These are phyloP conservation scores for Luehdorfia chinensis DNA, from an alignment of 1,140 invertebrate genomes.

Conservation along the genomic window DNA sequence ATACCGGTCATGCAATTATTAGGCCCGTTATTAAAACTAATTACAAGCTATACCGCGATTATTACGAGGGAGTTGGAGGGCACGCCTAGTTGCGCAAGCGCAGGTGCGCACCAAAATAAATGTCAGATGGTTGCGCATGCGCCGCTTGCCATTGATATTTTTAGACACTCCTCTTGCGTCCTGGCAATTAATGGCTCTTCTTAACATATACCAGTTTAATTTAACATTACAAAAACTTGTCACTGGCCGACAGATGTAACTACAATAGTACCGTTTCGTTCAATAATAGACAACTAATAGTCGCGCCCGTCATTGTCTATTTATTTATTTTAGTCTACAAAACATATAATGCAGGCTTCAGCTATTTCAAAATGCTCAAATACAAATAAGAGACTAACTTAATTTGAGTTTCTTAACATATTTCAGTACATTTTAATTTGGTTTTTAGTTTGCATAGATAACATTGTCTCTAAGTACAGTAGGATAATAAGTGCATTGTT, in stretches of 20 bases:
- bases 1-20: slow-evolving; percentile 17
- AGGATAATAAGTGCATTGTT: too few species aligned
- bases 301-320: not conserved
- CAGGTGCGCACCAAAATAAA: slow-evolving; percentile 30
- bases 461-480: too few species aligned
- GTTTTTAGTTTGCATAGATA: too few species aligned
- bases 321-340: too few species aligned
- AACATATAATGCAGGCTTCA: too few species aligned
- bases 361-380: too few species aligned
- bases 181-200: slow-evolving; percentile 1
- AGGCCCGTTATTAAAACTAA: slow-evolving; percentile 31
- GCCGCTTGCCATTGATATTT: slow-evolving; percentile 17
- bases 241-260: not conserved
- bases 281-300: not conserved
- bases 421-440: too few species aligned
- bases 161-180: slow-evolving; percentile 6
- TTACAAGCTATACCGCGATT: slow-evolving; percentile 21
- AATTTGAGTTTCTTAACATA: too few species aligned
- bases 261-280: not conserved
- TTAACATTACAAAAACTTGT: slow-evolving; percentile 6
- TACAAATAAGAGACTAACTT: too few species aligned
- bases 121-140: slow-evolving; percentile 34
- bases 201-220: not conserved
- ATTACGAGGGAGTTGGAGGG: slow-evolving; percentile 25
- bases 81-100: slow-evolving; percentile 32